Conservation (phyloP, 2,797 vertebrate species). For the Pseudocheirus occidentalis region DNA sequence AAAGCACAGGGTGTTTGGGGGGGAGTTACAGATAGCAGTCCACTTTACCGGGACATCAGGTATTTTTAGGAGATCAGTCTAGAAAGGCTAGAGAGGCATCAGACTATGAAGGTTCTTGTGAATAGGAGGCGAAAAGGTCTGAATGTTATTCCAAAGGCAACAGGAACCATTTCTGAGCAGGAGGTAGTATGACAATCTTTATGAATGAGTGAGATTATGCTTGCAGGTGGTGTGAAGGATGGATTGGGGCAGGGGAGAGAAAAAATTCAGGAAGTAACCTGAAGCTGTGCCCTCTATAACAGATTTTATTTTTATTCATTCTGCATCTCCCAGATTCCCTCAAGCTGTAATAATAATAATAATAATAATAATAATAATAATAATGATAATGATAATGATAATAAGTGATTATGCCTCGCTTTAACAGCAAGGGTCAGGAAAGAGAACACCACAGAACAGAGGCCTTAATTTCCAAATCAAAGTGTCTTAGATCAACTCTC, state of each 20-base stretch:
- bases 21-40: background rate
- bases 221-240: background rate
- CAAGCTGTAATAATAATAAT: background rate
- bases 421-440: background rate
- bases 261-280: background rate
- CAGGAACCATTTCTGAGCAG: background rate
- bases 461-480: background rate
- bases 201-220: background rate
- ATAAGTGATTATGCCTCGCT: background rate
- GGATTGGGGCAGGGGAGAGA: background rate
- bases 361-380: background rate
- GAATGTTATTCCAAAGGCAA: background rate
- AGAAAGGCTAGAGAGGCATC: background rate
- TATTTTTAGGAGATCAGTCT: background rate
- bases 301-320: background rate
- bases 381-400: too few species aligned
- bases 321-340: background rate
- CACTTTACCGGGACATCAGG: background rate
- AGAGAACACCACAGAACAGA: background rate
- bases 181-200: background rate
- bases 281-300: background rate
- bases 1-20: background rate
- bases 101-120: background rate
- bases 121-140: background rate
- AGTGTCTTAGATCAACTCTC: background rate